A percentile compares a stretch with the other conserved stretches of the same genome.
These are phyloP conservation scores for Hydrocynus forskahlii DNA, from an alignment of 2,797 vertebrate genomes.

Conservation along the genomic window DNA sequence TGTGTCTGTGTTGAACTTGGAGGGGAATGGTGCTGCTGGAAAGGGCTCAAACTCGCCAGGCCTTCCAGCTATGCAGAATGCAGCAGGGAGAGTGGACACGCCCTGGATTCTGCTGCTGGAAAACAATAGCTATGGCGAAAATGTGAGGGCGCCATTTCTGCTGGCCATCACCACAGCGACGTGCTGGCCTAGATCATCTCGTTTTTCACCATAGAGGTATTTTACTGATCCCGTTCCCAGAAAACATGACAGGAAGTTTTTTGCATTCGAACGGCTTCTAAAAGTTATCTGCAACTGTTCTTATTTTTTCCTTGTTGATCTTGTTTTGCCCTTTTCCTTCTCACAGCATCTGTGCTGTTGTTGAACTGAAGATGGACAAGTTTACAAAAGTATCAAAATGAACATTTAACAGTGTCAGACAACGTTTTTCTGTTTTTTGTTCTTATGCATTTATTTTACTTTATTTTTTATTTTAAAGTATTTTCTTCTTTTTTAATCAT, in stretches of 20 bases:
- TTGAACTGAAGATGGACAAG: too few species aligned
- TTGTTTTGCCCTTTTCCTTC: too few species aligned
- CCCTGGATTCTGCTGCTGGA: constrained; percentile 72
- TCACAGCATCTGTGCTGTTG: too few species aligned
- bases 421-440: too few species aligned
- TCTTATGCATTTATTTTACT: too few species aligned
- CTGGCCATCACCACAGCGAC: constrained; percentile 32
- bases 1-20: constrained; percentile 88
- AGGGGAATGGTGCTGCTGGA: constrained; percentile 77
- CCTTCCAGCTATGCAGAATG: constrained; percentile 82
- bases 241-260: constrained; percentile 16
- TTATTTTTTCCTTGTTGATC: too few species aligned
- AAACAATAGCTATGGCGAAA: constrained; percentile 77
- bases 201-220: constrained; percentile 39
- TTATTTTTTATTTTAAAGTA: too few species aligned
- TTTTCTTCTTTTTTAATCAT: too few species aligned
- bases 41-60: constrained; percentile 82
- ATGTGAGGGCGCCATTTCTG: constrained; percentile 54
- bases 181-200: constrained; percentile 15
- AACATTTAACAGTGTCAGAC: too few species aligned
- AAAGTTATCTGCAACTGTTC: too few species aligned
- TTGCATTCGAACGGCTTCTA: background rate
- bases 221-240: constrained; percentile 3
- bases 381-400: too few species aligned
- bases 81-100: constrained; percentile 66